These are phyloP conservation scores for Cataglyphis albicans DNA, from an alignment of 2,888 invertebrate genomes.

Conservation along the genomic window DNA sequence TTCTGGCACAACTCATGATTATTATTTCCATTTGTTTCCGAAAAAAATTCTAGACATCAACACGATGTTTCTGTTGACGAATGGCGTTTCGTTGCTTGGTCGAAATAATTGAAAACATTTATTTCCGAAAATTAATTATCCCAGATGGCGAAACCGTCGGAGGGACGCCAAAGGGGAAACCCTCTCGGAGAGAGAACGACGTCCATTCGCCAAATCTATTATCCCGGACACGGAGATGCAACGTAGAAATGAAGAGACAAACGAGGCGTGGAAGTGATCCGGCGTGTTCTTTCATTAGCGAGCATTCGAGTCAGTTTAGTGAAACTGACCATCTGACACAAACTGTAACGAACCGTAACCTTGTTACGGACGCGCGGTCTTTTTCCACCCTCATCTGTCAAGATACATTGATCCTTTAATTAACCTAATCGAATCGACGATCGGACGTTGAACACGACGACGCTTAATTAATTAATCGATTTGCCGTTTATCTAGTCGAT, in stretches of 20 bases:
- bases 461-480: conserved; percentile 40
- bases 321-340: conserved; percentile 72
- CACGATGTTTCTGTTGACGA: not conserved
- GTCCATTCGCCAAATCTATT: conserved; percentile 27
- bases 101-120: conserved; percentile 11
- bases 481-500: not conserved
- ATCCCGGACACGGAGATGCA: conserved; percentile 27
- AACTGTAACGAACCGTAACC: conserved; percentile 58
- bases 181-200: not conserved
- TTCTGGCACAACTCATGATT: not conserved
- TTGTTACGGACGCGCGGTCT: conserved; percentile 21
- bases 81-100: not conserved
- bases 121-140: conserved; percentile 24
- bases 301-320: conserved; percentile 67
- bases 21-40: not conserved
- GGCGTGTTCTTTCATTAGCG: conserved; percentile 67
- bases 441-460: conserved; percentile 1
- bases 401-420: conserved; percentile 62
- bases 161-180: not conserved
- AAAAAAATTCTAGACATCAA: not conserved
- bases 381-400: conserved; percentile 51
- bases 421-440: conserved; percentile 35
- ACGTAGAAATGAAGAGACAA: conserved; percentile 63
- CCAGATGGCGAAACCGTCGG: conserved; percentile 21
- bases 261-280: conserved; percentile 66